Evolutionary conservation across 2,888 invertebrate species (phyloP).

Genomic region (Heliconius ethilla): DNA sequence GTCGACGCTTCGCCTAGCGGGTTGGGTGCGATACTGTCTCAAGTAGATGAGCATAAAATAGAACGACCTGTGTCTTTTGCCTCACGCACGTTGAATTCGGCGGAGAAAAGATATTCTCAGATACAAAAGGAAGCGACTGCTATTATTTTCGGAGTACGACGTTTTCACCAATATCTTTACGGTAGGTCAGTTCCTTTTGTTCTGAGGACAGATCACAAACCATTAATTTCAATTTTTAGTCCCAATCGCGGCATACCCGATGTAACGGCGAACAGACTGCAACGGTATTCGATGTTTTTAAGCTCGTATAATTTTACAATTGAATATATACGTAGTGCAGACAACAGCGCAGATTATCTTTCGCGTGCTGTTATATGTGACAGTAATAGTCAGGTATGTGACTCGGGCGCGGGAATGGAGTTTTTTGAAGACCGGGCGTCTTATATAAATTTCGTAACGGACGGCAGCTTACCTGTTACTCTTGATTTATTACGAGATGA

Average conservation of each 20-base stretch:
- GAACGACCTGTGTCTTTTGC: constrained; percentile 43
- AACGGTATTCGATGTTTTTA: neutral
- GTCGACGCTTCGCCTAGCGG: too few relatives aligned
- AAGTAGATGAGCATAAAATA: constrained; percentile 32
- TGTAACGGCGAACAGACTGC: neutral
- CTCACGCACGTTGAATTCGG: constrained; percentile 41
- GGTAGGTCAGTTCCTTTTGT: constrained; percentile 46
- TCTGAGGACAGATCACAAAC: neutral
- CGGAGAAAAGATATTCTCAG: constrained; percentile 28
- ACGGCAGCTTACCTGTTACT: too few relatives aligned
- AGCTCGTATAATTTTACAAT: neutral
- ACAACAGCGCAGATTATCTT: too few relatives aligned
- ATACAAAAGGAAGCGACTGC: constrained; percentile 49
- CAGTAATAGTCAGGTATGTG: too few relatives aligned
- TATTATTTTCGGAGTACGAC: constrained; percentile 28
- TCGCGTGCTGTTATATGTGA: too few relatives aligned
- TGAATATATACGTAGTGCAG: neutral
- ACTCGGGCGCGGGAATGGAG: too few relatives aligned
- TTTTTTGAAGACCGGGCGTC: too few relatives aligned
- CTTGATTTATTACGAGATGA: too few relatives aligned
- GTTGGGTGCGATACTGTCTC: constrained; percentile 40
- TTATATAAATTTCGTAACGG: too few relatives aligned
- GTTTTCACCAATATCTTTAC: constrained; percentile 42
- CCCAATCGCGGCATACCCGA: neutral
- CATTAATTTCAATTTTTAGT: too few relatives aligned